Conservation (phyloP, 2,888 invertebrate species). For the Drosophila monieri region DNA sequence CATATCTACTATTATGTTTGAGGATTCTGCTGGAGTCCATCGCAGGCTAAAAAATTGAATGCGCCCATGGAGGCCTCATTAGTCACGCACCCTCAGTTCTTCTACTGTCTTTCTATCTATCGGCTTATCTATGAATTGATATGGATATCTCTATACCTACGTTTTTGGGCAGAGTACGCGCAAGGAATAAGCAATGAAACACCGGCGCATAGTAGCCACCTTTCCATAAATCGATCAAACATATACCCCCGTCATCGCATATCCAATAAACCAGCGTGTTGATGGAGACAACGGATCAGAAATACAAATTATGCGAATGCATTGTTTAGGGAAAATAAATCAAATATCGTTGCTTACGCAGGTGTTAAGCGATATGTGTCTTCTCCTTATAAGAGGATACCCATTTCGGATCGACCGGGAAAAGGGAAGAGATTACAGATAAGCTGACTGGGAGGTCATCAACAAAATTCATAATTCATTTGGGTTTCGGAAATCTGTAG, state of each 20-base stretch:
- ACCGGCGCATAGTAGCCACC: slow-evolving; percentile 44
- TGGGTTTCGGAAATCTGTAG: too few species aligned
- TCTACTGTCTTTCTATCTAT: slow-evolving; percentile 8
- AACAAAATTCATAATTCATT: too few species aligned
- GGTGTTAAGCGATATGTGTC: slow-evolving; percentile 13
- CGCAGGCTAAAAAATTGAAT: slow-evolving; percentile 64
- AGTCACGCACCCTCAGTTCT: slow-evolving; percentile 34
- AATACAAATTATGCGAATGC: slow-evolving; percentile 61
- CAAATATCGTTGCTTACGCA: slow-evolving; percentile 13
- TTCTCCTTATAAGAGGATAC: neutral
- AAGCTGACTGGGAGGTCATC: too few species aligned
- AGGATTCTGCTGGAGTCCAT: slow-evolving; percentile 47
- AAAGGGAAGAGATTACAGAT: neutral
- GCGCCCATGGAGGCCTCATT: slow-evolving; percentile 45
- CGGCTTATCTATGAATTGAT: slow-evolving; percentile 8
- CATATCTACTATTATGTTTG: slow-evolving; percentile 27
- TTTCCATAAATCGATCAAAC: slow-evolving; percentile 68
- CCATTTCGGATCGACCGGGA: neutral
- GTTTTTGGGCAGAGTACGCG: slow-evolving; percentile 23
- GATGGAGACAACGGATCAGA: slow-evolving; percentile 35
- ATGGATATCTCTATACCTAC: slow-evolving; percentile 11
- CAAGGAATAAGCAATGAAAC: slow-evolving; percentile 29
- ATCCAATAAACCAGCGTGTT: neutral
- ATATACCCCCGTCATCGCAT: neutral
- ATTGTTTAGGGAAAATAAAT: slow-evolving; percentile 49